phyloP scores from a whole-genome alignment of 2,797 vertebrate genomes.

The Megaceryle alcyon region DNA sequence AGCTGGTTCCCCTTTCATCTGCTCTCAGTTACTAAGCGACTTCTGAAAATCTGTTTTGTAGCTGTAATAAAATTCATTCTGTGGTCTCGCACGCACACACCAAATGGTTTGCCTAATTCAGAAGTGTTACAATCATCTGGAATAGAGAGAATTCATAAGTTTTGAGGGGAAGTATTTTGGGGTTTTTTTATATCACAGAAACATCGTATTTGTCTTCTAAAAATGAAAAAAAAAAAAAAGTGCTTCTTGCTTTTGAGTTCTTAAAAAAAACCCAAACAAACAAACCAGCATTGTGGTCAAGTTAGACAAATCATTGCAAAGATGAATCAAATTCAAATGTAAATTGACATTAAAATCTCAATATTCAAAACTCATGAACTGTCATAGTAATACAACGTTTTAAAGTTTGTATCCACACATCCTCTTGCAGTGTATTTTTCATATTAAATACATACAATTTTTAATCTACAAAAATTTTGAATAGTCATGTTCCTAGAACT shows the following conservation, averaged over 20 bases:
- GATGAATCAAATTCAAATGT: neutral
- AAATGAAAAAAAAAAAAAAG: neutral
- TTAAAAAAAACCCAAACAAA: neutral
- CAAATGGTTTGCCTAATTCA: slow-evolving; percentile 47
- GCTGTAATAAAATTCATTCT: slow-evolving; percentile 73
- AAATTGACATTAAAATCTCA: neutral
- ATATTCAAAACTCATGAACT: neutral
- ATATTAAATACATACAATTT: neutral
- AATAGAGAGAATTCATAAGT: slow-evolving; percentile 9
- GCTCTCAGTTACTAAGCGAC: slow-evolving; percentile 48
- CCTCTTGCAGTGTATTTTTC: neutral
- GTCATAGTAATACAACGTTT: too few species aligned
- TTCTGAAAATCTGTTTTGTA: slow-evolving; percentile 64
- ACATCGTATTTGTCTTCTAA: neutral
- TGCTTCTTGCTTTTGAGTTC: neutral
- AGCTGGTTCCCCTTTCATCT: slow-evolving; percentile 68
- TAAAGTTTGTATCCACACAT: neutral
- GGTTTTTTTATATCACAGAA: neutral
- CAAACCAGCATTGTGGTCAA: neutral
- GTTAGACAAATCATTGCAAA: neutral
- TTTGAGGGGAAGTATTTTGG: neutral
- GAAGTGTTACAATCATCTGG: neutral
- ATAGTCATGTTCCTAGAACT: neutral
- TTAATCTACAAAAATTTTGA: neutral
- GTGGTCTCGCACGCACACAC: neutral